These are phyloP conservation scores for Aphodius granarius DNA, from an alignment of 2,888 invertebrate species.

Conservation along the genomic window DNA sequence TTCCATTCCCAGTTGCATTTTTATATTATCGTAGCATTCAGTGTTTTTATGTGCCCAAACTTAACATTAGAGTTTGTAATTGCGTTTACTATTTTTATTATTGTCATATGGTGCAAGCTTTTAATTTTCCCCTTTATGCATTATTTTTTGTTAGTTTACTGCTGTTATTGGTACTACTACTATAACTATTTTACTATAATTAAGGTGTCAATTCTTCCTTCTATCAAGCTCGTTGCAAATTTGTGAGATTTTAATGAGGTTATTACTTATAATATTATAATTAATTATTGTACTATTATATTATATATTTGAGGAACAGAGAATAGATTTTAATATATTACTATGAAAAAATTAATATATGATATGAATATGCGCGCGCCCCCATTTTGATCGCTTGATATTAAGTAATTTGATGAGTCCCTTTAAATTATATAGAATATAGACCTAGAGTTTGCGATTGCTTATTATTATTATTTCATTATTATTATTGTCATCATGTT, in stretches of 20 bases:
- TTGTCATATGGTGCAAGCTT: conserved; percentile 25
- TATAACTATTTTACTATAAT: conserved; percentile 1
- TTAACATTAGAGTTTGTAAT: background rate
- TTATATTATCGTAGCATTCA: background rate
- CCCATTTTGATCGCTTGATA: conserved; percentile 25
- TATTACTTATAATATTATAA: conserved; percentile 21
- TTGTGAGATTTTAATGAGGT: conserved; percentile 46
- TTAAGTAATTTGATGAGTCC: conserved; percentile 18
- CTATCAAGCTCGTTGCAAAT: conserved; percentile 35
- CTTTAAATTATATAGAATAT: conserved; percentile 21
- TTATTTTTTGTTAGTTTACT: conserved; percentile 6
- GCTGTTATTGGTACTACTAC: conserved; percentile 23
- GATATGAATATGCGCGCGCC: background rate
- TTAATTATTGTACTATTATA: conserved; percentile 32
- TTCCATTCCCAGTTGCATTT: background rate
- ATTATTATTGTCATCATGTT: conserved; percentile 16
- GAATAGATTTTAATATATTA: conserved; percentile 47
- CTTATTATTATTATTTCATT: conserved; percentile 23
- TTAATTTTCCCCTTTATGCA: conserved; percentile 7
- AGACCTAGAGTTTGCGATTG: conserved; percentile 31
- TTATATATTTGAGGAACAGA: conserved; percentile 22
- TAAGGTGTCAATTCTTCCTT: background rate
- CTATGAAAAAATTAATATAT: conserved; percentile 33
- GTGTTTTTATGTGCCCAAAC: background rate
- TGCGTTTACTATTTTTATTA: conserved; percentile 5